These are phyloP conservation scores for Fratercula arctica DNA, from an alignment of 2,797 vertebrate genomes.

Conservation along the genomic window DNA sequence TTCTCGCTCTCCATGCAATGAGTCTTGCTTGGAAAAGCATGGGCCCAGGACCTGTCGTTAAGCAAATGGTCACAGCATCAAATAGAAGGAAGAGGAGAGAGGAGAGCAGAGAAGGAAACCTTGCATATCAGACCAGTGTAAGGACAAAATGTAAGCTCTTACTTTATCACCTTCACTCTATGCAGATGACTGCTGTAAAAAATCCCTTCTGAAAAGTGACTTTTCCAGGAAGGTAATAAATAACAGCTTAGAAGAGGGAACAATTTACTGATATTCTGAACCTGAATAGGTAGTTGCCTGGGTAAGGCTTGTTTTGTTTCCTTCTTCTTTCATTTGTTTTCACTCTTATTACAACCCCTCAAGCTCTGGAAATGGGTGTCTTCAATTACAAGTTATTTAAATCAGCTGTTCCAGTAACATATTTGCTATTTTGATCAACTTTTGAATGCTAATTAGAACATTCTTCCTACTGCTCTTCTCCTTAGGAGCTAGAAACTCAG, in stretches of 20 bases:
- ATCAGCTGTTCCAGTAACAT: slow-evolving; percentile 7
- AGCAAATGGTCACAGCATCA: neutral
- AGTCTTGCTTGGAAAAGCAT: neutral
- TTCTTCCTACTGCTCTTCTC: slow-evolving; percentile 31
- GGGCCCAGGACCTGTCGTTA: neutral
- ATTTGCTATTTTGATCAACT: slow-evolving; percentile 53
- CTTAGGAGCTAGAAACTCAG: slow-evolving; percentile 33
- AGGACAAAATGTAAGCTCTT: neutral
- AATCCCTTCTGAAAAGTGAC: neutral
- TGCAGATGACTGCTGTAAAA: neutral
- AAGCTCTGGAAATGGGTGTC: slow-evolving; percentile 27
- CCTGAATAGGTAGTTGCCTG: neutral
- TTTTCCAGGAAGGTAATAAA: neutral
- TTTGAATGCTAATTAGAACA: slow-evolving; percentile 43
- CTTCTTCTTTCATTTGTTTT: slow-evolving; percentile 19
- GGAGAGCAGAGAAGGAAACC: neutral
- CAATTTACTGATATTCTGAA: neutral
- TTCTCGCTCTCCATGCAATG: neutral
- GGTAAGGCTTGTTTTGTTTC: neutral
- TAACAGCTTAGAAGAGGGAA: neutral
- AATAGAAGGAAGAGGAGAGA: neutral
- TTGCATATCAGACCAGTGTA: neutral
- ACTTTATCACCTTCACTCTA: neutral
- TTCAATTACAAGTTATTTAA: slow-evolving; percentile 56
- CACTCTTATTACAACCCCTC: slow-evolving; percentile 19